Conservation (phyloP, 2,888 invertebrate species). For the Cephus pygmeus region DNA sequence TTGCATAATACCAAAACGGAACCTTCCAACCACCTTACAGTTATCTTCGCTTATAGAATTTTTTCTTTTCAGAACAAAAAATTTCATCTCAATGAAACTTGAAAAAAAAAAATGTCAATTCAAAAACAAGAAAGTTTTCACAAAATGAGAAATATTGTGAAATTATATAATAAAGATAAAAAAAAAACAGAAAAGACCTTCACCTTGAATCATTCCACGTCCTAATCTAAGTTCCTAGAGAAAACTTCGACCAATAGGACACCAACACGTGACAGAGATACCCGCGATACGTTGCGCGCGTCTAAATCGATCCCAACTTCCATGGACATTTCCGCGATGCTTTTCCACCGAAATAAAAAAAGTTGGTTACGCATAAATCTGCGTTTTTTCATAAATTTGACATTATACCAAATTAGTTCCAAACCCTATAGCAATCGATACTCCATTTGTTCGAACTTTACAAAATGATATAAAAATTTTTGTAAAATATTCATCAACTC, state of each 20-base stretch:
- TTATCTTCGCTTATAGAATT: neutral
- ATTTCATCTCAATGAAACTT: fast-evolving
- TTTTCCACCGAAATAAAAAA: neutral
- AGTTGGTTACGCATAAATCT: neutral
- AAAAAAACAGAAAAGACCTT: constrained; percentile 6
- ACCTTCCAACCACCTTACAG: neutral
- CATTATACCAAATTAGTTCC: neutral
- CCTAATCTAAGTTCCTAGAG: neutral
- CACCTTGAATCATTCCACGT: neutral
- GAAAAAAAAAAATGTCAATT: neutral
- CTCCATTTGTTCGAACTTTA: neutral
- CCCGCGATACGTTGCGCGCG: neutral
- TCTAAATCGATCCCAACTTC: constrained; percentile 1
- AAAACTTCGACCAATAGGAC: neutral
- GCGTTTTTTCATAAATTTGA: neutral
- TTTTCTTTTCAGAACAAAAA: too few species aligned
- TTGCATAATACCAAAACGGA: neutral
- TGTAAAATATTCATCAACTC: neutral
- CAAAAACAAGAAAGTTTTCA: neutral
- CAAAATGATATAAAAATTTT: neutral
- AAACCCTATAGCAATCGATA: neutral
- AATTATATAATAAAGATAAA: neutral
- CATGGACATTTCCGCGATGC: neutral
- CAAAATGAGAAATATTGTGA: neutral
- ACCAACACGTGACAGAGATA: neutral